A percentile compares a stretch with the other conserved stretches of the same genome.
Evolutionary conservation across 2,113 vertebrate genomes (phyloP).

Genomic region (Myotis lucifugus): DNA sequence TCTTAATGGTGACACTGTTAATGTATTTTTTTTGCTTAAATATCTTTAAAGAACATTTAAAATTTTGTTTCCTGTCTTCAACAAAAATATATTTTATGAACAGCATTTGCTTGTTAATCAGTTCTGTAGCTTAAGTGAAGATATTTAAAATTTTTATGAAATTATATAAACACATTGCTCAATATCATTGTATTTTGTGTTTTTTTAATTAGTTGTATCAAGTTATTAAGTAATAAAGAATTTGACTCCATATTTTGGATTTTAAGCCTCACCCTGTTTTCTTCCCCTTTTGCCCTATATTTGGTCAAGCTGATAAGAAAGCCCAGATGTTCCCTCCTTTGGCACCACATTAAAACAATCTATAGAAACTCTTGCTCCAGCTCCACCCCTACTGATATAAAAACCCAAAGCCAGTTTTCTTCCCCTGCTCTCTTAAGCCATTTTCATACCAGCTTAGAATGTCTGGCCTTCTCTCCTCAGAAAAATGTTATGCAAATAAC

Average conservation of each 20-base stretch:
- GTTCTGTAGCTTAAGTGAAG: conserved; percentile 27
- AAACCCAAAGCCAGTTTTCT: background rate
- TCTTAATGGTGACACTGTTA: background rate
- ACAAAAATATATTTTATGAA: conserved; percentile 45
- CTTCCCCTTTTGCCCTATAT: background rate
- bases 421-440: conserved; percentile 2
- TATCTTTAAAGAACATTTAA: conserved; percentile 45
- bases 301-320: conserved; percentile 36
- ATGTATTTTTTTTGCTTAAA: conserved; percentile 39
- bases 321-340: background rate
- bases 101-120: conserved; percentile 25
- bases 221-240: conserved; percentile 55
- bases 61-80: conserved; percentile 53
- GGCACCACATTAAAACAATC: background rate
- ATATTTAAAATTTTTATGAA: conserved; percentile 60
- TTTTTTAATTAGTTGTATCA: conserved; percentile 48
- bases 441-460: background rate
- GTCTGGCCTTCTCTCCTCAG: background rate
- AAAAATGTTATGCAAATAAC: conserved; percentile 19
- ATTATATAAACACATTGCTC: conserved; percentile 22
- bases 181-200: conserved; percentile 48
- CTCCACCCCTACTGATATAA: background rate
- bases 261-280: background rate
- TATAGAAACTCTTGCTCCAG: background rate
- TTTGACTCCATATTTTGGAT: conserved; percentile 44